Conservation (phyloP, 2,888 invertebrate genomes). For the Hipparchia semele region DNA sequence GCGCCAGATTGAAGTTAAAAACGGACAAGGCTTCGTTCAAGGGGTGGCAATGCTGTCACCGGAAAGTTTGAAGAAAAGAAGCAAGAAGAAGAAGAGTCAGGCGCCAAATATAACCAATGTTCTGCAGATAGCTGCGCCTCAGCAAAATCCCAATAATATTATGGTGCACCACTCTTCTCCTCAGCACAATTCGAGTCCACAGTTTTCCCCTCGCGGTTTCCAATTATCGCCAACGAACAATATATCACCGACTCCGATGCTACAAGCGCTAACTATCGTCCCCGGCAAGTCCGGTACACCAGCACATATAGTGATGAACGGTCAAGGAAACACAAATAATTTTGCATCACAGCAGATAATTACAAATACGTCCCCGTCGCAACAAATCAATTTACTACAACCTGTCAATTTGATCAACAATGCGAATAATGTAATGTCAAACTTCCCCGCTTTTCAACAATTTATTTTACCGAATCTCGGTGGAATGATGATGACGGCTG, state of each 20-base stretch:
- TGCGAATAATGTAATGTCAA: conserved; percentile 86
- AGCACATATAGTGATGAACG: conserved; percentile 90
- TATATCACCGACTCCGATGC: conserved; percentile 86
- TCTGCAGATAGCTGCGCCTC: conserved; percentile 86
- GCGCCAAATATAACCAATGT: conserved; percentile 88
- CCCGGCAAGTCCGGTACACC: conserved; percentile 89
- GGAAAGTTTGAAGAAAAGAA: conserved; percentile 85
- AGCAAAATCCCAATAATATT: conserved; percentile 85
- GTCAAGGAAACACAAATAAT: conserved; percentile 84
- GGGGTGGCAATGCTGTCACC: conserved; percentile 85
- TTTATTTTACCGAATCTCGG: conserved; percentile 91
- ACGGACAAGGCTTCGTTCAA: conserved; percentile 65
- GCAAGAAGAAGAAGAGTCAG: conserved; percentile 89
- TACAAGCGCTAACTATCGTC: conserved; percentile 90
- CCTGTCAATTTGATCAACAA: conserved; percentile 92
- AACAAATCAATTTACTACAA: conserved; percentile 89
- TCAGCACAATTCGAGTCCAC: conserved; percentile 74
- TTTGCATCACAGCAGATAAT: conserved; percentile 88
- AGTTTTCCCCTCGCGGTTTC: conserved; percentile 89
- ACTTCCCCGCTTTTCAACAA: conserved; percentile 91
- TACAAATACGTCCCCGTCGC: conserved; percentile 81
- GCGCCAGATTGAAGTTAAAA: conserved; percentile 82
- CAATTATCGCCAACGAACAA: conserved; percentile 88
- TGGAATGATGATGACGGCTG: conserved; percentile 92
- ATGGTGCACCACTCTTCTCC: conserved; percentile 81